Conservation (phyloP, 2,888 invertebrate species). For the Tipula lateralis region DNA sequence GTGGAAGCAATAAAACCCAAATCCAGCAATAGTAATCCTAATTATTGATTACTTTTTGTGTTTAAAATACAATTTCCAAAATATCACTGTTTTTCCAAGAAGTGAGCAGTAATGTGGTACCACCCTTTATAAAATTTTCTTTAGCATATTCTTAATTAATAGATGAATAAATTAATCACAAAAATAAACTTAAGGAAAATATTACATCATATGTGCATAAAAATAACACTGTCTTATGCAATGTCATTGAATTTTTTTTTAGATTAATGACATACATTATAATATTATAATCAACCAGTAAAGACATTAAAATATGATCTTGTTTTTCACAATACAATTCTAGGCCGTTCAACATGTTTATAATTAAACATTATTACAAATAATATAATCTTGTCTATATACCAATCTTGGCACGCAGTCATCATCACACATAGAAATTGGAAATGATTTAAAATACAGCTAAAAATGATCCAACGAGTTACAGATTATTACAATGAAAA, state of each 20-base stretch:
- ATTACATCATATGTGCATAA: not conserved
- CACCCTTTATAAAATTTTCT: too few species aligned
- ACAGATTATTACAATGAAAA: too few species aligned
- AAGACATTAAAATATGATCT: not conserved
- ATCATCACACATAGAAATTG: not conserved
- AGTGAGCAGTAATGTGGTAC: too few species aligned
- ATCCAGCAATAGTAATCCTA: too few species aligned
- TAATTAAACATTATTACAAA: too few species aligned
- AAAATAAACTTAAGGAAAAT: not conserved
- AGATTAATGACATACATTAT: not conserved
- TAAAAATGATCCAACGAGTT: too few species aligned
- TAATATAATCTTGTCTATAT: not conserved
- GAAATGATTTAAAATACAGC: too few species aligned
- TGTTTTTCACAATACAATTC: not conserved
- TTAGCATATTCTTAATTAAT: not conserved
- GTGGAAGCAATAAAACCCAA: too few species aligned
- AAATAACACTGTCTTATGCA: too few species aligned
- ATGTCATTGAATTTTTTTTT: not conserved
- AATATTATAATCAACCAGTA: not conserved
- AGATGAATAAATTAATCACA: not conserved
- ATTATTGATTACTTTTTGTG: too few species aligned
- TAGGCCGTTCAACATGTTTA: not conserved
- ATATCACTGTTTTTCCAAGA: too few species aligned
- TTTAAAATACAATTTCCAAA: too few species aligned
- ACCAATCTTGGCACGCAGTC: not conserved